Base-by-base conservation (phyloP, 2,888 invertebrate species). In the Micoletzkya japonica region DNA sequence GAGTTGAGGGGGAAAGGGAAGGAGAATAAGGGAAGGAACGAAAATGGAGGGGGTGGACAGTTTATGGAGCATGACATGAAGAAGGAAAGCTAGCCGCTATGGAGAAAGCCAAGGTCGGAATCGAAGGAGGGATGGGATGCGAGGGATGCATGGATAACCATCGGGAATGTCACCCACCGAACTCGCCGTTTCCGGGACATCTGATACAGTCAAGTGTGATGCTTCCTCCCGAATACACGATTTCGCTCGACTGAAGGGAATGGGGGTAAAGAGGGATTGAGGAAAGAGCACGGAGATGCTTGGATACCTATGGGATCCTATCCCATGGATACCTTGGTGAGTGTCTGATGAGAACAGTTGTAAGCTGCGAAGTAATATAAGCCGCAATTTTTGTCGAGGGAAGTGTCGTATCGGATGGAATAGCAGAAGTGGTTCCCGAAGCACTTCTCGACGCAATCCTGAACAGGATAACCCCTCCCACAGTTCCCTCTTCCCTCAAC, bases 401-500 rank as follows among this genome's bases (percentile, higher is more conserved):
- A 57, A 14, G 39, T 24, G 36, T 68, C 68, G 68, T 36, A 68
- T 32, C 49, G 39, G 50, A 68, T 68, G 3, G 68, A 68, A 24
- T 68, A 68, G n/a, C 68, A 68, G 58, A 68, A 68, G 26, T 76
- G 80, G 73, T 82, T 82, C 24, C 79, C 82, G 71, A 78, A 81
- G 71, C 83, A 83, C 39, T 77, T 77, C 24, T 76, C 56, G 30
- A 83, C 75, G 72, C 83, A 83, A 37, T 80, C 77, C 44, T 80
- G 74, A 44, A 82, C 71, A 3, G 63, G 36, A 24, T 68, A 57
- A 39, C 34, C 26, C n/a, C 26, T 24, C 28, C 28, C 52, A 54
- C 28, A 28, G 6, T 54, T 54, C 60, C n/a, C 30, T 37, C 37
- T 30, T 24, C 4, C 61, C 30, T 24, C 50, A n/a, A 14, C 50